These are phyloP conservation scores for Euclidia mi DNA, from an alignment of 2,888 invertebrate species.

Conservation along the genomic window DNA sequence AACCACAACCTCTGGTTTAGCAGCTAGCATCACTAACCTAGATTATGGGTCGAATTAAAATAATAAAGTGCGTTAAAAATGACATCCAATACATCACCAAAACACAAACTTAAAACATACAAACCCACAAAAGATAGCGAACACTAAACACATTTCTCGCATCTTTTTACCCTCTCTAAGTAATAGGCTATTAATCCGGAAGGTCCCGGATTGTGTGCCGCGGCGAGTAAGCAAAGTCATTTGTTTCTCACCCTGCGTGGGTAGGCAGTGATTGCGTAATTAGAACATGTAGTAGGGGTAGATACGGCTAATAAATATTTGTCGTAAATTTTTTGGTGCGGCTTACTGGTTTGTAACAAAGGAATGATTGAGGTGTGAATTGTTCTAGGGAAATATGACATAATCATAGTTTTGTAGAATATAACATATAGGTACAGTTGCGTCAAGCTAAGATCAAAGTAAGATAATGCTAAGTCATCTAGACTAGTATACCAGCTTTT, in stretches of 20 bases:
- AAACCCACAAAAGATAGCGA: neutral
- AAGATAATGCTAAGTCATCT: too few species aligned
- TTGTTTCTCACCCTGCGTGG: slow-evolving; percentile 45
- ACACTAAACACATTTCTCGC: neutral
- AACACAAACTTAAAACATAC: slow-evolving; percentile 3
- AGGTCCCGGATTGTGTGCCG: slow-evolving; percentile 35
- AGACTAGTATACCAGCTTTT: too few species aligned
- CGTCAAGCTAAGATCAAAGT: too few species aligned
- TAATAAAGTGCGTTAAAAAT: too few species aligned
- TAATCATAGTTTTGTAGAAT: neutral
- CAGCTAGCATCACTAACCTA: too few species aligned
- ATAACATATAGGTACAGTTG: too few species aligned
- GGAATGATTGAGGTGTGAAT: neutral
- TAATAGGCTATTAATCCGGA: slow-evolving; percentile 49
- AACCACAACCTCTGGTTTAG: too few species aligned
- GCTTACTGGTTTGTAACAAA: neutral
- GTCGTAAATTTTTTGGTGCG: slow-evolving; percentile 7
- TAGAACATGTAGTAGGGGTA: slow-evolving; percentile 32
- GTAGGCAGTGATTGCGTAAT: slow-evolving; percentile 44
- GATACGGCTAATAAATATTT: slow-evolving; percentile 8
- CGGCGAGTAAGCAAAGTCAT: slow-evolving; percentile 55
- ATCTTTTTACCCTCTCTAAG: slow-evolving; percentile 20
- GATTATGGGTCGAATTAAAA: too few species aligned
- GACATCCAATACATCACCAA: too few species aligned
- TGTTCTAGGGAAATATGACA: too few species aligned